Percentiles rank a stretch among this genome's conserved stretches.
These are phyloP conservation scores for Theocolax elegans DNA, from an alignment of 1,140 invertebrate species.

Conservation along the genomic window DNA sequence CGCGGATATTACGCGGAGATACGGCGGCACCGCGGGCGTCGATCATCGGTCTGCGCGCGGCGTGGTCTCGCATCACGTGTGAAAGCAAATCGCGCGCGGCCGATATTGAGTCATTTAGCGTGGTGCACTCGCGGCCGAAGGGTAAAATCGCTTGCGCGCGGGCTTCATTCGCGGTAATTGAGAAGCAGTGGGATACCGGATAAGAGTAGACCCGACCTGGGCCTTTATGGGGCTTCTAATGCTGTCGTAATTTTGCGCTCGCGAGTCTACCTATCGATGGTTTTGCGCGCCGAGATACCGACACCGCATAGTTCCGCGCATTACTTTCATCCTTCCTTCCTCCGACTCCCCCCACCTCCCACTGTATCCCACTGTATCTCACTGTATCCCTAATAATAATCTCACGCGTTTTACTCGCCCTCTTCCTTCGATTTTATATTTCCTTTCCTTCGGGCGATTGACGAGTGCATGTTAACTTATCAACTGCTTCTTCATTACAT, in stretches of 20 bases:
- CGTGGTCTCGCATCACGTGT: slow-evolving; percentile 21
- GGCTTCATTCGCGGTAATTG: not conserved
- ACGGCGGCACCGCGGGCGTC: slow-evolving; percentile 41
- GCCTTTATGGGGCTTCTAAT: not conserved
- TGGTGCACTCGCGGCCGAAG: slow-evolving; percentile 16
- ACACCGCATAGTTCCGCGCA: not conserved
- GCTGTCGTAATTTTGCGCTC: no score
- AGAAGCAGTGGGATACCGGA: not conserved
- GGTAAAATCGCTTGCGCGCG: not conserved
- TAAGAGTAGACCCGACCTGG: not conserved
- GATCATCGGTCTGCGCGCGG: slow-evolving; percentile 17
- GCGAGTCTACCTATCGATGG: no score
- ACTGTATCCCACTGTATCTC: no score
- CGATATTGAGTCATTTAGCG: slow-evolving; percentile 48
- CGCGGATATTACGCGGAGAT: slow-evolving; percentile 61
- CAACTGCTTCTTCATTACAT: no score
- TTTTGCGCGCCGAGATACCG: no score
- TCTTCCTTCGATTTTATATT: no score
- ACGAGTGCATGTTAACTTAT: no score
- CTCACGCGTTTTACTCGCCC: not conserved
- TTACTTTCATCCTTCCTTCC: no score
- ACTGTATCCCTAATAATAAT: no score
- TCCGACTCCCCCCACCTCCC: no score
- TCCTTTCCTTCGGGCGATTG: no score
- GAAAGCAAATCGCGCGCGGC: slow-evolving; percentile 27